A percentile compares a stretch with the other conserved stretches of the same genome.
Conservation (phyloP, 1,140 invertebrate genomes). For the Hesperophylax magnus region DNA sequence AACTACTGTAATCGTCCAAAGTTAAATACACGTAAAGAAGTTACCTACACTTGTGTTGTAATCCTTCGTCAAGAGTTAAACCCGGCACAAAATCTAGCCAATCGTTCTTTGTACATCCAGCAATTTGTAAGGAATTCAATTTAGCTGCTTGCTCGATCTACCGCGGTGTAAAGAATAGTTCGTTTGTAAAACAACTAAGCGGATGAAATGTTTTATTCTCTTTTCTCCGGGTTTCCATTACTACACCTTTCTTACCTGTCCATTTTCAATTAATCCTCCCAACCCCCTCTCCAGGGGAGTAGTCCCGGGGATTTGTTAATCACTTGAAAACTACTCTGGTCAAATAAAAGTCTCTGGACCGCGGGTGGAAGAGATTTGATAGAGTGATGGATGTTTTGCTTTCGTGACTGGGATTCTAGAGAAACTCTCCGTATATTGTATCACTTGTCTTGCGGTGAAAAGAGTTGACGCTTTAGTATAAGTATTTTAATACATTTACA, state of each 20-base stretch:
- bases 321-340: conserved; percentile 28
- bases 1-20: no score
- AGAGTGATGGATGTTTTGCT: conserved; percentile 1
- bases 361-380: neutral
- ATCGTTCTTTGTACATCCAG: neutral
- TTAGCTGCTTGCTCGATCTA: neutral
- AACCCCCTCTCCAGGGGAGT: neutral
- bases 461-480: no score
- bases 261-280: conserved; percentile 12
- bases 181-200: neutral
- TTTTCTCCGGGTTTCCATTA: neutral
- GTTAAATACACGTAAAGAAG: no score
- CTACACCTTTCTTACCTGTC: neutral
- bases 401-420: neutral
- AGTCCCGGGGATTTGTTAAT: conserved; percentile 1
- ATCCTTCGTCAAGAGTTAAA: no score
- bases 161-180: neutral
- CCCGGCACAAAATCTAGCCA: neutral
- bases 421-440: neutral
- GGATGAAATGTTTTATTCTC: neutral
- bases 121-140: conserved; percentile 14
- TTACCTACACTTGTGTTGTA: no score
- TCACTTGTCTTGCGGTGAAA: no score
- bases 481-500: no score
- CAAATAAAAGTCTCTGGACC: neutral